A percentile compares a stretch with the other conserved stretches of the same genome.
Evolutionary conservation across 2,888 invertebrate species (phyloP).

Genomic region (Mantis religiosa): DNA sequence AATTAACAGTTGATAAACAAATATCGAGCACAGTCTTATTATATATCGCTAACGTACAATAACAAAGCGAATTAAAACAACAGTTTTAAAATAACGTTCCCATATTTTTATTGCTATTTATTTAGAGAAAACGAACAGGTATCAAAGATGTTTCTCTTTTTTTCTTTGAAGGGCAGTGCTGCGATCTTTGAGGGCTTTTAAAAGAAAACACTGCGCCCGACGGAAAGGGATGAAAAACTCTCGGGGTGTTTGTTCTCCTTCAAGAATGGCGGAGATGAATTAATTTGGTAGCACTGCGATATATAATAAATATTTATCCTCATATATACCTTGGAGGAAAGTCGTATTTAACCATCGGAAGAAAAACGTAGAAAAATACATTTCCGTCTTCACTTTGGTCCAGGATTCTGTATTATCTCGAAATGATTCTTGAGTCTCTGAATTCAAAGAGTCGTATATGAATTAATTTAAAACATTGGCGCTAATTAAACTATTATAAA

Average conservation of each 20-base stretch:
- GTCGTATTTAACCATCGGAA: background rate
- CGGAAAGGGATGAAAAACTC: background rate
- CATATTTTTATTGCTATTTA: too few species aligned
- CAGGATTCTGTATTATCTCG: too few species aligned
- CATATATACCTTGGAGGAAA: background rate
- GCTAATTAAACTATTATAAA: too few species aligned
- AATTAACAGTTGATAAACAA: background rate
- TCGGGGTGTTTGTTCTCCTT: background rate
- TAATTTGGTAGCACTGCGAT: background rate
- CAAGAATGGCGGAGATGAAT: background rate
- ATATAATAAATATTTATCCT: background rate
- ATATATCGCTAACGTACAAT: too few species aligned
- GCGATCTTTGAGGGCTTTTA: background rate
- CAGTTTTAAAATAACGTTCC: too few species aligned
- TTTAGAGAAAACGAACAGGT: background rate
- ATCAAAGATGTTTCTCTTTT: background rate
- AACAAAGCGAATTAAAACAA: too few species aligned
- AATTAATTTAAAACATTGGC: too few species aligned
- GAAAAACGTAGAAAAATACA: too few species aligned
- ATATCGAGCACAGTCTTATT: background rate
- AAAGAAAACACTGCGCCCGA: background rate
- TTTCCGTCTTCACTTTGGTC: too few species aligned
- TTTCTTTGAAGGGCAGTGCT: background rate
- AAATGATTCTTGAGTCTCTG: too few species aligned
- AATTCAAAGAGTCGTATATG: too few species aligned